Base-by-base conservation (phyloP, 2,797 vertebrate genomes). In the Acipenser ruthenus region DNA sequence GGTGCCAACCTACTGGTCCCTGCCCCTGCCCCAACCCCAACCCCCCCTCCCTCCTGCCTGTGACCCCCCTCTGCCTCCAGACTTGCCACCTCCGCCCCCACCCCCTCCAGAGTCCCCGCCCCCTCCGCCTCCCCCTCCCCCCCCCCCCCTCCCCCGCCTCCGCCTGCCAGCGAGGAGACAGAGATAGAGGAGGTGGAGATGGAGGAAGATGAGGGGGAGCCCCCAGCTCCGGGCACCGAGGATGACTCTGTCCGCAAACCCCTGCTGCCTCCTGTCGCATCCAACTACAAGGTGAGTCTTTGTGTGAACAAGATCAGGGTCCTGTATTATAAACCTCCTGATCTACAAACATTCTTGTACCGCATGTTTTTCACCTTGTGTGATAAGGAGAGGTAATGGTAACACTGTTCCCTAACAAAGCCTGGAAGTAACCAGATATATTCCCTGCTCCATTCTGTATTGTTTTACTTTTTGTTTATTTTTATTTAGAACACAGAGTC, bases 111-210 rank as follows among this genome's bases (percentile, higher is more conserved):
- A 72, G 68, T 64, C 71, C 48, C 94, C 94, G 0, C 94, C 95
- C 0, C 95, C 94, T 0, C 95, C 95, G 0, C 95, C 95, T 1
- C 93, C 93, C 0, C 64, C 93, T 1, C 93, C 3, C 8, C 94
- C 15, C 94, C 15, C 58, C 92, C 68, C 1, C 90, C 23, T 73
- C 92, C 11, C 10, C 94, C 51, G 62, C 88, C 94, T 0, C 93
- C 91, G 1, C 94, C 95, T 0, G 93, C 94, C 1, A 89, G 88
- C 1, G 96, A 98, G 67, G 92, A 93, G 0, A 86, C 88, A 0
- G 95, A 99, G 77, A 99, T 98, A 60, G 92, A 97, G 81, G 95
- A 98, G 78, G 96, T 97, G 65, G 96, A 99, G 80, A 97, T 99
- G 95, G 95, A 99, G 73, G 95, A 96, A 12, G 93, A 95, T 15